Conservation (phyloP, 2,888 invertebrate species). For the Lepidochrysops patricia region DNA sequence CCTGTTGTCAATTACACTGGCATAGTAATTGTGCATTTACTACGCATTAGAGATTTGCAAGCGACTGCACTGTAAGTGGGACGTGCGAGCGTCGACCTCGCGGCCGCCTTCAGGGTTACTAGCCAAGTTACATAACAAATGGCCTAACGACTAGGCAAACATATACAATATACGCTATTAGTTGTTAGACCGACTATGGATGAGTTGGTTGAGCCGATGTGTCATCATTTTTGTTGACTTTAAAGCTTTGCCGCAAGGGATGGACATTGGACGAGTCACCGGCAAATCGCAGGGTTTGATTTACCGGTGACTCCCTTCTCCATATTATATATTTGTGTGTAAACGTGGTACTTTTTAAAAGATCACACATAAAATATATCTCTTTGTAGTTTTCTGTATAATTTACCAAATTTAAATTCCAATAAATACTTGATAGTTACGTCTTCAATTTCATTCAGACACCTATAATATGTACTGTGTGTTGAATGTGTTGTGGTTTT, state of each 20-base stretch:
- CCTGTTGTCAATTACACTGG: background rate
- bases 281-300: background rate
- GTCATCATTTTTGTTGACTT: background rate
- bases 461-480: background rate
- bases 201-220: background rate
- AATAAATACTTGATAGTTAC: background rate
- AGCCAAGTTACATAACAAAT: slow-evolving; percentile 30
- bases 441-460: slow-evolving; percentile 13
- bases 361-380: no score
- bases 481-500: slow-evolving; percentile 26
- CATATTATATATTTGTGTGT: no score
- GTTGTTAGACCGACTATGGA: background rate
- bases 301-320: no score
- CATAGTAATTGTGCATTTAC: slow-evolving; percentile 24
- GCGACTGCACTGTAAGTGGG: slow-evolving; percentile 56
- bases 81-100: slow-evolving; percentile 62
- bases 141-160: no score
- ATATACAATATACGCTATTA: background rate
- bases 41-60: slow-evolving; percentile 57
- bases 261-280: background rate
- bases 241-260: background rate
- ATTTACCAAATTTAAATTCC: background rate
- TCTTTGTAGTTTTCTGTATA: background rate
- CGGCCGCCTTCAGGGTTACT: slow-evolving; percentile 70
- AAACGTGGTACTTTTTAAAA: no score